A percentile compares a stretch with the other conserved stretches of the same genome.
These are phyloP conservation scores for Suncus etruscus DNA, from an alignment of 2,113 vertebrate genomes.

Conservation along the genomic window DNA sequence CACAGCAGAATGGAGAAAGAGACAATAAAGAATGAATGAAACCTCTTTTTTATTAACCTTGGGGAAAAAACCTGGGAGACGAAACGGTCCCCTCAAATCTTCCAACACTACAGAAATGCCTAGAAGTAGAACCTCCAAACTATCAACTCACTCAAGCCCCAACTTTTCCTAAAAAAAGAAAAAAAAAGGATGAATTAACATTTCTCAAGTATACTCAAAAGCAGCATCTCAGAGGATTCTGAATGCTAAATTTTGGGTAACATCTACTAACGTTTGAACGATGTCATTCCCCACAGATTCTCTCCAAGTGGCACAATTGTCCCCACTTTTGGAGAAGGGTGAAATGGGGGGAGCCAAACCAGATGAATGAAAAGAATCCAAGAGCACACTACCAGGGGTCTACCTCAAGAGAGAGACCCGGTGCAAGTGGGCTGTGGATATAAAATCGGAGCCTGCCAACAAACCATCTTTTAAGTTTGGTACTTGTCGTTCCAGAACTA, in stretches of 20 bases:
- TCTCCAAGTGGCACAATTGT: background rate
- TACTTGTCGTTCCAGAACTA: slow-evolving; percentile 78
- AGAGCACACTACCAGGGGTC: too few relatives aligned
- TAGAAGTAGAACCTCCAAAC: slow-evolving; percentile 10
- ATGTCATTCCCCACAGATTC: slow-evolving; percentile 37
- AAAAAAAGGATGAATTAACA: too few relatives aligned
- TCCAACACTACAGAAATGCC: slow-evolving; percentile 46
- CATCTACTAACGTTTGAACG: background rate
- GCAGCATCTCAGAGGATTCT: background rate
- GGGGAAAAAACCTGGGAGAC: slow-evolving; percentile 33
- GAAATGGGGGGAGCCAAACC: slow-evolving; percentile 20
- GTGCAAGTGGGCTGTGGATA: background rate
- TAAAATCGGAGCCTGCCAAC: slow-evolving; percentile 41
- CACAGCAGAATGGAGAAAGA: background rate
- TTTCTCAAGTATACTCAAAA: too few relatives aligned
- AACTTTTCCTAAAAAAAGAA: slow-evolving; percentile 3
- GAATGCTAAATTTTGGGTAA: slow-evolving; percentile 21
- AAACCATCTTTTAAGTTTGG: slow-evolving; percentile 42
- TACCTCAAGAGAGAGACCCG: slow-evolving; percentile 22
- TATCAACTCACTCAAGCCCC: slow-evolving; percentile 1
- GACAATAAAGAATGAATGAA: too few relatives aligned
- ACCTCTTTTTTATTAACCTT: slow-evolving; percentile 22
- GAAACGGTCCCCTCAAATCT: background rate
- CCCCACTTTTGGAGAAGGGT: background rate
- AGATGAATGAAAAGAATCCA: too few relatives aligned